Evolutionary conservation across 2,797 vertebrate species (phyloP).

Genomic region (Dermochelys coriacea): DNA sequence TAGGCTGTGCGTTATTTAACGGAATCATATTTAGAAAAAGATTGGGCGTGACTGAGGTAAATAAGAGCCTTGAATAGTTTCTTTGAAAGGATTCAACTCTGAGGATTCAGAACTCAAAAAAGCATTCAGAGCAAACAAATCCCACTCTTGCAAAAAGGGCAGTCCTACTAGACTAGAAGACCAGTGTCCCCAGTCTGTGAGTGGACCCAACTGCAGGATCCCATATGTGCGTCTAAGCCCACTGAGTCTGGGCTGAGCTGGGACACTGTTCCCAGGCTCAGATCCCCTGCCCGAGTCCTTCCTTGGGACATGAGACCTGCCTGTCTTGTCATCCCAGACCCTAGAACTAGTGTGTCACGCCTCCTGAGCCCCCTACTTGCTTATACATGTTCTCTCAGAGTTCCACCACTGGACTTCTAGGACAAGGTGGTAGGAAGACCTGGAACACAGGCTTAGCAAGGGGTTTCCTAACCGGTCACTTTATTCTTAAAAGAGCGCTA

Average conservation of each 20-base stretch:
- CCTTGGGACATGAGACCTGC: too few species aligned
- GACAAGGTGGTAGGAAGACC: too few species aligned
- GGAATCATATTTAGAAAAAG: not conserved
- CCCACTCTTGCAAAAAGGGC: not conserved
- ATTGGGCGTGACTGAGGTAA: not conserved
- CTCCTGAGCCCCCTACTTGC: too few species aligned
- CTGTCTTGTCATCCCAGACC: too few species aligned
- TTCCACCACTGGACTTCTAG: too few species aligned
- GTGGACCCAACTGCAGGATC: not conserved
- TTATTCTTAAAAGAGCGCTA: too few species aligned
- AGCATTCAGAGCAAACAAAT: constrained; percentile 39
- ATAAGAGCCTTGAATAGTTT: not conserved
- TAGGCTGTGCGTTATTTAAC: not conserved
- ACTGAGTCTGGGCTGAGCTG: not conserved
- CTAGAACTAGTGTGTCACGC: too few species aligned
- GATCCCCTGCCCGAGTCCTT: too few species aligned
- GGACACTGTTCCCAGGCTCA: not conserved
- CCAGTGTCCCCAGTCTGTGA: not conserved
- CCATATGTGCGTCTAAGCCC: not conserved
- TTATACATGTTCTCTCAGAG: too few species aligned
- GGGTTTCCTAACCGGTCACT: too few species aligned
- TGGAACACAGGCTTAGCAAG: too few species aligned
- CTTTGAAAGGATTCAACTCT: not conserved
- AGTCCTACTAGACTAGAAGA: not conserved
- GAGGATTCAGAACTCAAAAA: not conserved